Evolutionary conservation across 2,888 invertebrate species (phyloP), one percentile per base, ranked within the genome.

Genomic region (Choristoneura rosaceana): DNA sequence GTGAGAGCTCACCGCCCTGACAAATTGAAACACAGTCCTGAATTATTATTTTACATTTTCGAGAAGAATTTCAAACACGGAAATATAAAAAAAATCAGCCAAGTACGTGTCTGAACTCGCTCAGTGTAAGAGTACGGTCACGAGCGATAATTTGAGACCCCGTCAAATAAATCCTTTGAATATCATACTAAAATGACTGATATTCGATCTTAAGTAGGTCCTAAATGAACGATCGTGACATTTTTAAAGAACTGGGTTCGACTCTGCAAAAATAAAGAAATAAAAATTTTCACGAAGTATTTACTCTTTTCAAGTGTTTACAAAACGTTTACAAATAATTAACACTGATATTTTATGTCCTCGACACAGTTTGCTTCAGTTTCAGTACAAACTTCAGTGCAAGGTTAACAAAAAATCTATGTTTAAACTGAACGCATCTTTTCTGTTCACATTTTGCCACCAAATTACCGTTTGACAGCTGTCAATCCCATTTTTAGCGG

Each of bases 401-500:
- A 0, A 38, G 60, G 38, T 33, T 58, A 71, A 14, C 50, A 45
- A 5, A n/a, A 34, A 64, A 34, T 38, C n/a, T 10, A 14, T 62
- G n/a, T n/a, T n/a, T n/a, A 33, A 59, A n/a, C 50, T 63, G 41
- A 71, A 71, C 62, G 58, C 63, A 62, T 62, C 67, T 66, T 7
- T 38, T 4, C 38, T 38, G 55, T 69, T n/a, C 47, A 15, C 45
- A 34, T 34, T 58, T 50, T 68, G 15, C 63, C 71, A 50, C 63
- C 71, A 63, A 63, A 63, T 63, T 71, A 63, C 47, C 68, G 47
- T 71, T 63, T 68, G 71, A 63, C 71, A 71, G 68, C 67, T 68
- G 68, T 59, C 71, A 71, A 38, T 71, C 41, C 25, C 25, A 34
- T 52, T 10, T 34, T 5, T 15, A 34, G n/a, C 45, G 15, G 9